These are phyloP conservation scores for Apeltes quadracus DNA, from an alignment of 2,113 vertebrate genomes.

Conservation along the genomic window DNA sequence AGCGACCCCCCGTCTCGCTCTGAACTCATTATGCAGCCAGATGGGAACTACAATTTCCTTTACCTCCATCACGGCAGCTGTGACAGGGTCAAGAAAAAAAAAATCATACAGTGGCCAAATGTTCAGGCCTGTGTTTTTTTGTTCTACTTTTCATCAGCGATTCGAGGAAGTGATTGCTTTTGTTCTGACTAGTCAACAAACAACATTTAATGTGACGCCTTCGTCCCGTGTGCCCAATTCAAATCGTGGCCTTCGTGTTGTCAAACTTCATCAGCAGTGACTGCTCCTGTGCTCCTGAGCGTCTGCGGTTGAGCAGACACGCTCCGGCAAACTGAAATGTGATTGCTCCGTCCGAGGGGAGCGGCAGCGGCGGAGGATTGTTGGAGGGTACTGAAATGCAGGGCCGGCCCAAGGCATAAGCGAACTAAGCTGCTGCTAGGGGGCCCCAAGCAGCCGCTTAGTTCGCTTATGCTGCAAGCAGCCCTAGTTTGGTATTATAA, in stretches of 20 bases:
- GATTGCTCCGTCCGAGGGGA: slow-evolving; percentile 14
- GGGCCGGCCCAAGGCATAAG: too few relatives aligned
- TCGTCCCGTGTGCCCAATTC: slow-evolving; percentile 26
- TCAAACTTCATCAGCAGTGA: slow-evolving; percentile 48
- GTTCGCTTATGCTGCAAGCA: too few relatives aligned
- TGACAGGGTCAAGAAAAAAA: slow-evolving; percentile 52
- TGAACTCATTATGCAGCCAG: slow-evolving; percentile 54
- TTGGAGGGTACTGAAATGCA: neutral
- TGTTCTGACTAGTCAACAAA: slow-evolving; percentile 38
- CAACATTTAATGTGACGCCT: slow-evolving; percentile 45
- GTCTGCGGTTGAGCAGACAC: slow-evolving; percentile 21
- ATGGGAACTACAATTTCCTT: slow-evolving; percentile 55
- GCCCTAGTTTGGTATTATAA: too few relatives aligned
- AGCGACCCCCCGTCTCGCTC: slow-evolving; percentile 33
- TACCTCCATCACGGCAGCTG: slow-evolving; percentile 44
- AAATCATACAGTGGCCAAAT: slow-evolving; percentile 20
- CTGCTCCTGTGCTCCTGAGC: slow-evolving; percentile 21
- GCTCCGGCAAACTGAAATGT: slow-evolving; percentile 12
- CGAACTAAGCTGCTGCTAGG: too few relatives aligned
- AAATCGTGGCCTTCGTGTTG: slow-evolving; percentile 48
- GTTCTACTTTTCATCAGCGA: slow-evolving; percentile 34
- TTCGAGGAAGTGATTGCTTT: slow-evolving; percentile 45
- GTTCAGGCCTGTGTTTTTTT: slow-evolving; percentile 30
- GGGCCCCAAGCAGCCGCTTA: too few relatives aligned
- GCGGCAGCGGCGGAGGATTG: slow-evolving; percentile 3